A percentile compares a stretch with the other conserved stretches of the same genome.
These are phyloP conservation scores for Dromas ardeola DNA, from an alignment of 2,113 vertebrate genomes.

Conservation along the genomic window DNA sequence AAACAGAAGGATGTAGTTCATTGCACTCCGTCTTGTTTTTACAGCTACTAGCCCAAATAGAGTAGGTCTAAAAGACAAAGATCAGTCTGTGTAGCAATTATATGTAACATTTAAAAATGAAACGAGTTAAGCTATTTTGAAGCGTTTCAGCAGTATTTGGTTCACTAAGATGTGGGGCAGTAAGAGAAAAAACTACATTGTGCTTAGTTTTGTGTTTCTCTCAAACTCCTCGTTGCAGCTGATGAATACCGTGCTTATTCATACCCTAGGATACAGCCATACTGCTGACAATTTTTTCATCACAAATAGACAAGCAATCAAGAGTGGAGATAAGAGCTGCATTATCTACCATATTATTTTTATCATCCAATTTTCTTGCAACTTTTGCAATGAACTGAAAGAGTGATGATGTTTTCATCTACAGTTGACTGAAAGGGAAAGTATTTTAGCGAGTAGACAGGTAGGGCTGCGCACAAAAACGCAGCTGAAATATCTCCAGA, in stretches of 20 bases:
- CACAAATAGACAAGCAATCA: not conserved
- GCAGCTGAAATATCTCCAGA: not conserved
- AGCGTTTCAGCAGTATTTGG: not conserved
- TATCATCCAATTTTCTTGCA: not conserved
- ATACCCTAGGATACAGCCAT: not conserved
- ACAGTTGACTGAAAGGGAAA: not conserved
- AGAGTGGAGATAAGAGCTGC: not conserved
- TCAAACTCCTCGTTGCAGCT: not conserved
- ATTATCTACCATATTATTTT: not conserved
- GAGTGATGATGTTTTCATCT: not conserved
- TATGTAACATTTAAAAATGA: not conserved
- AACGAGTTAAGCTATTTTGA: not conserved
- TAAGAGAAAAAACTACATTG: not conserved
- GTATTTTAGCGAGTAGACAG: not conserved
- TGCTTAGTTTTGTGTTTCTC: not conserved
- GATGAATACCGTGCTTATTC: not conserved
- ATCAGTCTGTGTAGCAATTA: not conserved
- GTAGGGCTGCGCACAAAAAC: not conserved
- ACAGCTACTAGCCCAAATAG: constrained; percentile 97
- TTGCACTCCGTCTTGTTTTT: constrained; percentile 97
- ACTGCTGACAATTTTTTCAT: not conserved
- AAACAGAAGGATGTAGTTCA: constrained; percentile 93
- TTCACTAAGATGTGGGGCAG: not conserved
- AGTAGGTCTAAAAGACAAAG: constrained; percentile 84
- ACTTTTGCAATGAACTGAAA: not conserved